Base-by-base conservation (phyloP, 2,797 vertebrate genomes). In the Sebastes oblongus region DNA sequence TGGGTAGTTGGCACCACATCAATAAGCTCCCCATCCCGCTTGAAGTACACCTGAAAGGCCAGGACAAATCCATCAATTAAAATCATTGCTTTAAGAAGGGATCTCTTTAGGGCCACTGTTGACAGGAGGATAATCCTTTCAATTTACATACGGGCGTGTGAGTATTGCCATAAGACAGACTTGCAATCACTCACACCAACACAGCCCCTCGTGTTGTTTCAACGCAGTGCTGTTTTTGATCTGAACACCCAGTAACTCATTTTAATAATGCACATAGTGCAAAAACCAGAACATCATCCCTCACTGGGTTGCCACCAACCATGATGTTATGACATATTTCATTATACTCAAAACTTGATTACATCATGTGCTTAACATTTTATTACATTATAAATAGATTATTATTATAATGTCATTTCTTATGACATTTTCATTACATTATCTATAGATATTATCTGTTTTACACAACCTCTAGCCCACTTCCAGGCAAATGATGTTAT, bases 21-120 rank as follows among this genome's bases (percentile, higher is more conserved):
- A 0, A 98, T 97, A 8, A 96, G 91, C 14, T 98, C 97, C 1
- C 98, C 97, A 0, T 98, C 98, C 18, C 98, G 89, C 82, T 98
- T 98, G 89, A 99, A 98, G 87, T 97, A 97, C n/a, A 99, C 98
- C 98, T 99, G 89, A 60, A 67, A 67, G 14, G 8, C 20, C 70
- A 32, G 13, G 7, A 55, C 11, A 76, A 65, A 39, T 39, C 0
- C 36, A 39, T 39, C 13, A 39, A 39, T 39, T 39, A 5, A 39
- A 39, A 39, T 39, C 13, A 14, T 18, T 46, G 42, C 42, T 46
- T 18, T 18, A 46, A 46, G 42, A 46, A 46, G 16, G 16, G 16
- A 46, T 46, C 42, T 46, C 42, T 18, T 46, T 46, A 46, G 42
- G 42, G 42, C 42, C 42, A 46, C 42, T 46, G 42, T 18, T 46